Conservation (phyloP, 2,113 vertebrate genomes). For the Setophaga coronata region DNA sequence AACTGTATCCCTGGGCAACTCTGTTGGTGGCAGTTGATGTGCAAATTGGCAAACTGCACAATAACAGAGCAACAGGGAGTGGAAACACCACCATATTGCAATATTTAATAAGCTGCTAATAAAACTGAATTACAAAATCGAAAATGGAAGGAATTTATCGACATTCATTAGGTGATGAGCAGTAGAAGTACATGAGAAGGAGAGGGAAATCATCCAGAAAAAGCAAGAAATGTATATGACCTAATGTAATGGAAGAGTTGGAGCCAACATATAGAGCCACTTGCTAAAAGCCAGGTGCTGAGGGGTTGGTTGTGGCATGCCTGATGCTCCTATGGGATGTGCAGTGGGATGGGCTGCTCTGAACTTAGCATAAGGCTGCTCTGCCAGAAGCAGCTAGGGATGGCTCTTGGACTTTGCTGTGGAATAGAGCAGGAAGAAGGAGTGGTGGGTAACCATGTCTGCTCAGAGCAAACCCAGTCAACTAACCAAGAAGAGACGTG, state of each 20-base stretch:
- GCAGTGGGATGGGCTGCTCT: background rate
- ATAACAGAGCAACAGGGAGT: background rate
- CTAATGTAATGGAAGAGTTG: background rate
- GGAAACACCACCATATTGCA: background rate
- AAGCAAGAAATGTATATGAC: background rate
- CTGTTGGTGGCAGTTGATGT: background rate
- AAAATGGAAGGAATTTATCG: background rate
- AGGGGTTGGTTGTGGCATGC: background rate
- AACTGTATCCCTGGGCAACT: background rate
- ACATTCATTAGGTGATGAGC: background rate
- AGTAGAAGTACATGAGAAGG: background rate
- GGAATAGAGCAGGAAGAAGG: background rate
- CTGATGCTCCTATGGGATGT: background rate
- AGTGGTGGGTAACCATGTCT: background rate
- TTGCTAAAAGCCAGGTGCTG: background rate
- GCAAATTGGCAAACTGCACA: background rate
- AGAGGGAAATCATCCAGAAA: background rate
- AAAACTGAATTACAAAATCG: background rate
- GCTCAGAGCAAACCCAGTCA: background rate
- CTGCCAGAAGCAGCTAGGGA: background rate
- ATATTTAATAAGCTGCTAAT: background rate
- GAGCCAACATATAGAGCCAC: background rate
- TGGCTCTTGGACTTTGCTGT: background rate
- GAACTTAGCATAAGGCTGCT: background rate
- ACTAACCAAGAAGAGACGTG: accelerated